A percentile compares a stretch with the other conserved stretches of the same genome.
Conservation (phyloP, 2,797 vertebrate species). For the Trachops cirrhosus region DNA sequence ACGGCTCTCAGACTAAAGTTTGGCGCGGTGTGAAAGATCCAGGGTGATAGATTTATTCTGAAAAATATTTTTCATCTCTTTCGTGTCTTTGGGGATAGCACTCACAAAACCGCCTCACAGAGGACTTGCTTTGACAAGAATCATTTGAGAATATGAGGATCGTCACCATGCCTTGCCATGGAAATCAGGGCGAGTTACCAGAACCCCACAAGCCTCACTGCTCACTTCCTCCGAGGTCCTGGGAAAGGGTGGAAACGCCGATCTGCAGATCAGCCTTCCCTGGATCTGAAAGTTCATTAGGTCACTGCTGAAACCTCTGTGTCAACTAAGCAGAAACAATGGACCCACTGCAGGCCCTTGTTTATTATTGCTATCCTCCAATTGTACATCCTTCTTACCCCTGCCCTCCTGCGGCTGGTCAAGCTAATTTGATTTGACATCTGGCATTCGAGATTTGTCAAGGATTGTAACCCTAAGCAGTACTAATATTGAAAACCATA, state of each 20-base stretch:
- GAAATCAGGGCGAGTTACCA: neutral
- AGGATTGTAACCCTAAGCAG: conserved; percentile 79
- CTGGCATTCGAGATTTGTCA: conserved; percentile 81
- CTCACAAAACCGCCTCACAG: neutral
- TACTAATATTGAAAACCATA: conserved; percentile 78
- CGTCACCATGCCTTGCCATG: rapidly evolving
- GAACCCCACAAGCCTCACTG: neutral
- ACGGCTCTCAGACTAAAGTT: neutral
- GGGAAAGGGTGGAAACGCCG: neutral
- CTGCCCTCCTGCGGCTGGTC: conserved; percentile 55
- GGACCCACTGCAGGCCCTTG: conserved; percentile 28
- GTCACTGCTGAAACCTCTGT: neutral
- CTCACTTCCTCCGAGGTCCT: neutral
- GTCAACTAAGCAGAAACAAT: conserved; percentile 23
- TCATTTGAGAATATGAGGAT: neutral
- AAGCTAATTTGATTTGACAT: conserved; percentile 81
- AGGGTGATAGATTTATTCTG: neutral
- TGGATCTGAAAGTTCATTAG: neutral
- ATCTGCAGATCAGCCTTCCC: neutral
- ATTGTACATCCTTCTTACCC: neutral
- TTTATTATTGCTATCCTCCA: conserved; percentile 57
- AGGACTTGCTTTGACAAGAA: neutral
- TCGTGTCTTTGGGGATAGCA: neutral
- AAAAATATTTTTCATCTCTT: neutral
- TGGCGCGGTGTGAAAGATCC: neutral